Base-by-base conservation (phyloP, 1,140 invertebrate genomes). In the Zophobas morio region DNA sequence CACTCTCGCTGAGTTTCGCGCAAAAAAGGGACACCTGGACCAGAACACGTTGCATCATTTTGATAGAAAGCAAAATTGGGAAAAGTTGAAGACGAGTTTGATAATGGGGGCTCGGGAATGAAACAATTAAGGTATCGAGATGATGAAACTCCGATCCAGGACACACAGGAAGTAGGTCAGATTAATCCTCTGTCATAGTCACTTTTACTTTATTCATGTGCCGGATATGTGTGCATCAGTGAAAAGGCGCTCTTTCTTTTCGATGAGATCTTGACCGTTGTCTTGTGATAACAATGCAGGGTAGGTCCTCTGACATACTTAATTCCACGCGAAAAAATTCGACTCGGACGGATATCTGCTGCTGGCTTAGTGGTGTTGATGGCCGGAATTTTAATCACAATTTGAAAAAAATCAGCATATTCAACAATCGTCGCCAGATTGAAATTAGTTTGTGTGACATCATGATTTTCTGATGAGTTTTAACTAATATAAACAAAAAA, bases 181-280 rank as follows among this genome's bases (percentile, higher is more conserved):
- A 60, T 53, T 49, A 33, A 33, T 72, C 47, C 36, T 72, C 49
- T 60, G 57, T 60, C 57, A 34, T 72, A 40, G 34, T 72, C 70
- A 72, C 70, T 72, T 72, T 72, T 72, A 72, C 70, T 72, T 72
- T 72, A 72, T 72, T 66, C 42, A 54, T 37, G 46, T 72, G 51
- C 70, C 70, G 70, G 70, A 72, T 72, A 72, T 72, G 51, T 72
- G 46, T 8, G 70, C 51, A 72, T 72, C 46, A 72, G 70, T 53
- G 51, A 72, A 72, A 72, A 54, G 47, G 37, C 6, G 6, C 51
- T 35, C 70, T 72, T 72, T 72, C 70, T 72, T 53, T 72, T 66
- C 60, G 40, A 66, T 8, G 36, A 20, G 39, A 66, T 66, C 60
- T 66, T 66, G 60, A 66, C 60, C 60, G 39, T 42, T 66, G 39